Percentiles rank a stretch among this genome's conserved stretches.
Evolutionary conservation across 1,140 invertebrate species (phyloP).

Genomic region (Drosophila tani): DNA sequence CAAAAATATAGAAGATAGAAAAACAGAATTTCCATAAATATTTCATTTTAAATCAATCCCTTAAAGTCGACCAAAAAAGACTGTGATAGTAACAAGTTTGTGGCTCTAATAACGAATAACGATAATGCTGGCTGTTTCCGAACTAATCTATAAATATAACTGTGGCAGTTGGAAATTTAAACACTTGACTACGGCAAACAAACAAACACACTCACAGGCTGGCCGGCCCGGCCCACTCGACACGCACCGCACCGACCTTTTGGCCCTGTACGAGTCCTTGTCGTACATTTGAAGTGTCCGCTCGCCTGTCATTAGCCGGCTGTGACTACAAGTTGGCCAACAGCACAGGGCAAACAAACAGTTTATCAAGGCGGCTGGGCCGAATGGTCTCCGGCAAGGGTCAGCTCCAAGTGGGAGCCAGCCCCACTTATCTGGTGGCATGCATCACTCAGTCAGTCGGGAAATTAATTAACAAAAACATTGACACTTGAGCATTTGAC

Average conservation of each 20-base stretch:
- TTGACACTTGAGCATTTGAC: constrained; percentile 81
- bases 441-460: constrained; percentile 75
- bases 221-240: constrained; percentile 37
- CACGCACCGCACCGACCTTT: constrained; percentile 37
- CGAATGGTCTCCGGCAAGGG: constrained; percentile 31
- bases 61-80: not conserved
- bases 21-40: too few relatives aligned
- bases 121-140: not conserved
- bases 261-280: constrained; percentile 15
- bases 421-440: constrained; percentile 70
- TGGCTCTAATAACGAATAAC: too few relatives aligned
- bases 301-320: constrained; percentile 72
- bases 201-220: constrained; percentile 9
- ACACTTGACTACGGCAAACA: constrained; percentile 46
- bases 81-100: not conserved
- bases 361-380: constrained; percentile 41
- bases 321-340: constrained; percentile 46
- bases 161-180: constrained; percentile 70
- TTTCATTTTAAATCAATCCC: too few relatives aligned
- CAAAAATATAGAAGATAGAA: too few relatives aligned
- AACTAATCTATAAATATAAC: constrained; percentile 40
- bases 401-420: constrained; percentile 29
- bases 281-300: constrained; percentile 47
- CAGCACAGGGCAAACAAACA: constrained; percentile 50
- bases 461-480: constrained; percentile 83